Evolutionary conservation across 2,888 invertebrate genomes (phyloP), one percentile per base, ranked within the genome.

Genomic region (Silvanus unidentatus): DNA sequence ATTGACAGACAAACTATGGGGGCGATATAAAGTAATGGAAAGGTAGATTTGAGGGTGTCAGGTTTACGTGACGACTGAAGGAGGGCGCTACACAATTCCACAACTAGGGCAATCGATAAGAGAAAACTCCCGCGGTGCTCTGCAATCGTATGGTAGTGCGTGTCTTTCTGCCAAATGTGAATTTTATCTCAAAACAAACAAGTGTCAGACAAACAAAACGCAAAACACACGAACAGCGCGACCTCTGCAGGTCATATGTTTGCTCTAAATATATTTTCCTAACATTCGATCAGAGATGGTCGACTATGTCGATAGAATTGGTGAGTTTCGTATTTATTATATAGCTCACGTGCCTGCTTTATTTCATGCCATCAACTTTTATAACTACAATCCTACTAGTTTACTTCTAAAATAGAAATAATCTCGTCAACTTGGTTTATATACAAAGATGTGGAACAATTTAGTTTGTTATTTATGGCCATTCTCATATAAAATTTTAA

Each of bases 31-130:
- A 45, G 41, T 45, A 45, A 41, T 41, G 41, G 41, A 41, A 45
- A 45, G 45, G 45, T 45, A 37, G 40, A 29, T 29, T 44, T 40
- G 40, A 36, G 37, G 40, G 14, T 22, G 44, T 27, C 37, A 40
- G 37, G 40, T 44, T 44, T 44, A 30, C 40, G 30, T 40, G 39
- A 16, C 43, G 16, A 43, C 43, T 45, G 49, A 49, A 50, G 37
- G 62, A 59, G 61, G 63, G 64, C 63, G 60, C 62, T 60, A 55
- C 58, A 73, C 72, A 73, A 70, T 73, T 72, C 72, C 74, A 75
- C 77, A 79, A 78, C 78, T 79, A 77, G 79, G 79, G 76, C 79
- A 78, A 79, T 79, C 79, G 78, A 79, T 79, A 78, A 37, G 65
- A 40, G 53, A 55, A 68, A 63, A 59, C 59, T 60, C 63, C 66